Percentiles rank a stretch among this genome's conserved stretches.
These are phyloP conservation scores for Ailurus styani DNA, from an alignment of 2,113 vertebrate species.

Conservation along the genomic window DNA sequence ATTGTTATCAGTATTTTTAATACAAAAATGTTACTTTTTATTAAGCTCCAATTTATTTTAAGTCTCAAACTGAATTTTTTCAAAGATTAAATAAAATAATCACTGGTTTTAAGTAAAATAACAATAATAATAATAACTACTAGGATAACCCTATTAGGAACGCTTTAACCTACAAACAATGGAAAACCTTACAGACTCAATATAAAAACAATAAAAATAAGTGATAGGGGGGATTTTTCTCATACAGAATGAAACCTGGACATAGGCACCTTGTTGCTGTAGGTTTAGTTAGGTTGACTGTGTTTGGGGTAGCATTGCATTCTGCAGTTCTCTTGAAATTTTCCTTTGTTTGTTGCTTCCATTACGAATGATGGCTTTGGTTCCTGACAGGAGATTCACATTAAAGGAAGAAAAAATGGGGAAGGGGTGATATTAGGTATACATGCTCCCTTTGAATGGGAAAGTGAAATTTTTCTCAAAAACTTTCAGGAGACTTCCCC, in stretches of 20 bases:
- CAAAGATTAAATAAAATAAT: conserved; percentile 20
- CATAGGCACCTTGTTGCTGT: not conserved
- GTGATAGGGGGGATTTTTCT: not conserved
- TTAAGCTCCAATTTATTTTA: not conserved
- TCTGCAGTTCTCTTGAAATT: not conserved
- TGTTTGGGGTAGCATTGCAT: not conserved
- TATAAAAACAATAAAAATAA: not conserved
- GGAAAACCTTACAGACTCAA: not conserved
- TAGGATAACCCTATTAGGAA: not conserved
- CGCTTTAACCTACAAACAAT: not conserved
- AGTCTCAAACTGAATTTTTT: not conserved
- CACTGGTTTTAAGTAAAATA: not conserved
- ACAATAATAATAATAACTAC: not conserved
- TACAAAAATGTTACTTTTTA: not conserved
- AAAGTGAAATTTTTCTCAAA: not conserved
- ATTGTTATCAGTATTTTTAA: not conserved
- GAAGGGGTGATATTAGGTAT: not conserved
- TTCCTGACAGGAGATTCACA: not conserved
- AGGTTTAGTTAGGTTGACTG: not conserved
- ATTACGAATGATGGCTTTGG: not conserved
- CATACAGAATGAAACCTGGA: not conserved
- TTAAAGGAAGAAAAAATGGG: not conserved
- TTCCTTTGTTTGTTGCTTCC: not conserved
- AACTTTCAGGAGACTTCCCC: not conserved
- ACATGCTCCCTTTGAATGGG: not conserved